phyloP scores from a whole-genome alignment of 2,888 invertebrate species.

The Ernsta delagoae region DNA sequence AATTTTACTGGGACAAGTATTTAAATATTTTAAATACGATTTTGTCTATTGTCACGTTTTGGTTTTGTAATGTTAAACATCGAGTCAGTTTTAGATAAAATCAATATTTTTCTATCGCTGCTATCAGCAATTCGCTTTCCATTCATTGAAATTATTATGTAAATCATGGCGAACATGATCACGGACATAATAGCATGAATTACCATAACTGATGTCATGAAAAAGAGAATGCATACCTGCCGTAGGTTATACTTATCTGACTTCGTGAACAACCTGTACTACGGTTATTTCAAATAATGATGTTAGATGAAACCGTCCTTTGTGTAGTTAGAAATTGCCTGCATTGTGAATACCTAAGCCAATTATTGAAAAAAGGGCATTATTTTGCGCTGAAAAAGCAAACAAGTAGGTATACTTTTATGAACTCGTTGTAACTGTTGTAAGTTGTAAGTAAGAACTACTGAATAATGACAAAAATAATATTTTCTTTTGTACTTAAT shows the following conservation, averaged over 20 bases:
- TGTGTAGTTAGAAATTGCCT: not conserved
- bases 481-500: too few relatives aligned
- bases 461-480: too few relatives aligned
- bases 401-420: too few relatives aligned
- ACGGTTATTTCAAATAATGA: not conserved
- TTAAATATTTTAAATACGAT: too few relatives aligned
- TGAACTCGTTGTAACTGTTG: too few relatives aligned
- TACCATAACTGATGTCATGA: constrained; percentile 25
- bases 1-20: too few relatives aligned
- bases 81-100: not conserved
- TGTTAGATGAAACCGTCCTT: not conserved
- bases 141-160: constrained; percentile 29
- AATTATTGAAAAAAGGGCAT: too few relatives aligned
- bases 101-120: constrained; percentile 14
- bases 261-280: not conserved
- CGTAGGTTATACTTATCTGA: constrained; percentile 8
- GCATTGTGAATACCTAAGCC: too few relatives aligned
- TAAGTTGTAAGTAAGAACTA: too few relatives aligned
- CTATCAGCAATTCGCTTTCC: constrained; percentile 30
- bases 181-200: constrained; percentile 30
- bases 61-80: too few relatives aligned
- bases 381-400: too few relatives aligned
- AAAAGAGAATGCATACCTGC: constrained; percentile 14
- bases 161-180: constrained; percentile 29
- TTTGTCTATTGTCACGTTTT: too few relatives aligned